Percentiles rank a stretch among this genome's conserved stretches.
Evolutionary conservation across 2,888 invertebrate species (phyloP).

Genomic region (Eustalomyia histrio): DNA sequence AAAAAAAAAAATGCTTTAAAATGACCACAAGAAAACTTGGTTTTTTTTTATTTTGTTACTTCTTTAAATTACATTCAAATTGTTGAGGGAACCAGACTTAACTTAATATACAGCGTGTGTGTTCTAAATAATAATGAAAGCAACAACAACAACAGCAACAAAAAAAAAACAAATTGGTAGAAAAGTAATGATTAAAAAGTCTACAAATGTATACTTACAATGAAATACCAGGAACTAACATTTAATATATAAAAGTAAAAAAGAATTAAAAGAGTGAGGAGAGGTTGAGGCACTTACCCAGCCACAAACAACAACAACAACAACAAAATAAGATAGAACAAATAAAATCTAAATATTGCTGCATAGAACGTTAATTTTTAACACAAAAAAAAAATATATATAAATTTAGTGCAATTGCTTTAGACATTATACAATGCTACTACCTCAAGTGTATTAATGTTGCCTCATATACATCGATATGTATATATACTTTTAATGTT

Average conservation of each 20-base stretch:
- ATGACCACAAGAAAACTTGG: conserved; percentile 52
- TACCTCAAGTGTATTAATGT: conserved; percentile 21
- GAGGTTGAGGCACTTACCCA: no score
- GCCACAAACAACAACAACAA: neutral
- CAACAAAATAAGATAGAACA: conserved; percentile 34
- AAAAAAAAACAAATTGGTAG: conserved; percentile 8
- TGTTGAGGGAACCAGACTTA: conserved; percentile 18
- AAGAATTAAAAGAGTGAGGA: neutral
- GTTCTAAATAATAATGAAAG: conserved; percentile 33
- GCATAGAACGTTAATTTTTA: conserved; percentile 42
- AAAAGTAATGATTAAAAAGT: conserved; percentile 57
- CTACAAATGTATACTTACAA: conserved; percentile 31
- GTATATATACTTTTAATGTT: conserved; percentile 36
- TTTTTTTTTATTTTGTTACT: conserved; percentile 4
- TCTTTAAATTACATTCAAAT: conserved; percentile 48
- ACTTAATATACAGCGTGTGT: conserved; percentile 51
- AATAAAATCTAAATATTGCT: conserved; percentile 55
- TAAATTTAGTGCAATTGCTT: conserved; percentile 60
- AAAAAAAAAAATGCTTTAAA: no score
- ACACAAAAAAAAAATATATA: neutral
- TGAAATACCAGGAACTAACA: conserved; percentile 31
- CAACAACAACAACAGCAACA: no score
- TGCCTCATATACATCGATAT: neutral
- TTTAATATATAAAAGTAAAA: conserved; percentile 34
- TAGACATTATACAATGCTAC: conserved; percentile 61